Evolutionary conservation across 2,888 invertebrate species (phyloP), one percentile per base, ranked within the genome.

Genomic region (Frankliniella fusca): DNA sequence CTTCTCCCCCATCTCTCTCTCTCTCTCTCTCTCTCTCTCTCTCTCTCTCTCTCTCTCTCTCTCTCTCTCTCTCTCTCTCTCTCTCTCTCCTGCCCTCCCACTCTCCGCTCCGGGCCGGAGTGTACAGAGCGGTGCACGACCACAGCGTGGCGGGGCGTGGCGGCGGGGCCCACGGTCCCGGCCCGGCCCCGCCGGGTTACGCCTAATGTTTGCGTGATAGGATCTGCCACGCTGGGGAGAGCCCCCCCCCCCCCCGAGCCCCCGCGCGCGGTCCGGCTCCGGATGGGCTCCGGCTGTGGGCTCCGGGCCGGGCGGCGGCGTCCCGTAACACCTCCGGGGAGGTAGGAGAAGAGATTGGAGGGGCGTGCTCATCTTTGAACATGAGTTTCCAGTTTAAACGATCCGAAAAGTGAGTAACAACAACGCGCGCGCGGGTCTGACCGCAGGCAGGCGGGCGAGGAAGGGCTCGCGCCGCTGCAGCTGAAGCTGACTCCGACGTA

Each of bases 121-220:
- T 61, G 61, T 61, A 61, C 61, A 18, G 61, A 61, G 61, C 61
- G n/a, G 20, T 61, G 61, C n/a, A 61, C 61, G 61, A 15, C 61
- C 61, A 61, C 61, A 18, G 61, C 61, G n/a, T 20, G 54, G n/a
- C 70, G 70, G 70, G 70, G 70, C n/a, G 70, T 5, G 70, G 70
- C 27, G 70, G 70, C 27, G 70, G 12, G 12, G 70, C 61, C 61
- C 61, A n/a, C 61, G n/a, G 61, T 2, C 38, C 38, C 38, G 38
- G 38, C 38, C n/a, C n/a, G n/a, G 54, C 12, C 54, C 15, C 54
- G 54, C 15, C 61, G 70, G 70, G 70, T 76, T 76, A 76, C 70
- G 70, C 70, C 70, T 76, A 76, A 76, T 76, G 70, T 76, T 76
- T 76, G 70, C 70, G 70, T 27, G 70, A 76, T 76, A 76, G 70